phyloP scores from a whole-genome alignment of 2,888 invertebrate species.

The Amblyjoppa fuscipennis region DNA sequence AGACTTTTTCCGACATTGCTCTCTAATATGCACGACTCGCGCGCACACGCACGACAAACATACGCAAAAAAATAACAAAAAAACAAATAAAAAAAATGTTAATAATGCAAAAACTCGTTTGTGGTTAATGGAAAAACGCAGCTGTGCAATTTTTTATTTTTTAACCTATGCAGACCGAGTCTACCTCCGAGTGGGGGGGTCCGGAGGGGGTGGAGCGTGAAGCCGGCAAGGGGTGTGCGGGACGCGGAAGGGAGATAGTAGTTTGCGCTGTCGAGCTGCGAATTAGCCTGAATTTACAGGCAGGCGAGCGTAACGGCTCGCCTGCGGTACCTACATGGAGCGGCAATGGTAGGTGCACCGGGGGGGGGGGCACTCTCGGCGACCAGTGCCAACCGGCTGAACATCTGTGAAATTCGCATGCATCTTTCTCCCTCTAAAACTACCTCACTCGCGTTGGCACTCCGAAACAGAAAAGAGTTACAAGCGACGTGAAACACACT shows the following conservation, averaged over 20 bases:
- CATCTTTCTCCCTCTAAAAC: constrained; percentile 43
- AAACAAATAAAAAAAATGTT: constrained; percentile 8
- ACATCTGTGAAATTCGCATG: constrained; percentile 72
- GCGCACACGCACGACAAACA: background rate
- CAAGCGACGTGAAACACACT: constrained; percentile 51
- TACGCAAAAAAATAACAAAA: background rate
- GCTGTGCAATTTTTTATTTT: constrained; percentile 55
- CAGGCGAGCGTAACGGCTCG: constrained; percentile 60
- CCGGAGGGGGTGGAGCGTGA: background rate
- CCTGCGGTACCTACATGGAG: constrained; percentile 53
- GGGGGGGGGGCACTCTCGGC: constrained; percentile 45
- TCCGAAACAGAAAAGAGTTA: constrained; percentile 41
- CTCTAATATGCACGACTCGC: constrained; percentile 1
- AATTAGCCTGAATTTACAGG: constrained; percentile 72
- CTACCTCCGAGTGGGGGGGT: background rate
- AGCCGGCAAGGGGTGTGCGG: constrained; percentile 18
- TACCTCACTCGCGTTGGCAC: constrained; percentile 17
- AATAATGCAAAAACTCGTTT: constrained; percentile 62
- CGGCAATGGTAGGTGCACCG: constrained; percentile 27
- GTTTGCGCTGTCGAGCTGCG: constrained; percentile 70
- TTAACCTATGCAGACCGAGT: constrained; percentile 23
- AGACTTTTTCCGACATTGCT: background rate
- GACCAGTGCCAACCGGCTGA: constrained; percentile 59
- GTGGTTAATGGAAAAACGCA: constrained; percentile 61
- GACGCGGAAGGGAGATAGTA: constrained; percentile 61